Percentiles rank a stretch among this genome's conserved stretches.
Conservation (phyloP, 2,888 invertebrate species). For the Candidula unifasciata region DNA sequence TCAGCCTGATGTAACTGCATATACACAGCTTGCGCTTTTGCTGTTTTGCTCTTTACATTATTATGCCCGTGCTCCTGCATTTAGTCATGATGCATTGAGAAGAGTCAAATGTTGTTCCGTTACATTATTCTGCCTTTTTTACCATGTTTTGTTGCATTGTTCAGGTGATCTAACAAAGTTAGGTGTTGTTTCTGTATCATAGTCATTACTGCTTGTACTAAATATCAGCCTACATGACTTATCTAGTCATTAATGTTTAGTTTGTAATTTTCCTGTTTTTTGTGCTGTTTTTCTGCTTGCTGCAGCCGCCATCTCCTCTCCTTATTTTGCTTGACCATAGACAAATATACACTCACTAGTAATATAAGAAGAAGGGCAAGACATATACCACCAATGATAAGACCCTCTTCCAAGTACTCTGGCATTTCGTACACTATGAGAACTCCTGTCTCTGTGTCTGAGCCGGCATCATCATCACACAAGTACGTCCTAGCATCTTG, state of each 20-base stretch:
- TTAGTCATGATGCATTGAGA: no score
- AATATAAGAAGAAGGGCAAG: neutral
- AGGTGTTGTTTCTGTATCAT: no score
- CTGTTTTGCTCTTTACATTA: no score
- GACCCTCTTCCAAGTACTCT: slow-evolving; percentile 6
- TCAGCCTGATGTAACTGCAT: no score
- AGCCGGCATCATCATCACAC: neutral
- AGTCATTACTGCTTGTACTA: no score
- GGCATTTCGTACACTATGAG: slow-evolving; percentile 41
- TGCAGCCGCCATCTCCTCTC: neutral
- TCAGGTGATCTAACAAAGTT: no score
- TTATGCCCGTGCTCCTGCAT: no score
- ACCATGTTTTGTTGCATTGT: no score
- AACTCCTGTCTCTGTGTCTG: neutral
- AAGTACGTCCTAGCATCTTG: slow-evolving; percentile 19
- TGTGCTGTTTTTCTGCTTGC: neutral
- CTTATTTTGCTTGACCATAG: neutral
- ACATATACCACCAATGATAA: slow-evolving; percentile 12
- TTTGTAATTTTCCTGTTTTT: neutral
- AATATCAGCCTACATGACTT: no score
- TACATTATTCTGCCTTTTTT: no score
- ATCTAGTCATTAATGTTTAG: neutral
- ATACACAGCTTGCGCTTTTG: no score
- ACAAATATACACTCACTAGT: neutral
- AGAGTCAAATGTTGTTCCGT: no score